Evolutionary conservation across 1,140 invertebrate genomes (phyloP).

Genomic region (Odontomachus brunneus): DNA sequence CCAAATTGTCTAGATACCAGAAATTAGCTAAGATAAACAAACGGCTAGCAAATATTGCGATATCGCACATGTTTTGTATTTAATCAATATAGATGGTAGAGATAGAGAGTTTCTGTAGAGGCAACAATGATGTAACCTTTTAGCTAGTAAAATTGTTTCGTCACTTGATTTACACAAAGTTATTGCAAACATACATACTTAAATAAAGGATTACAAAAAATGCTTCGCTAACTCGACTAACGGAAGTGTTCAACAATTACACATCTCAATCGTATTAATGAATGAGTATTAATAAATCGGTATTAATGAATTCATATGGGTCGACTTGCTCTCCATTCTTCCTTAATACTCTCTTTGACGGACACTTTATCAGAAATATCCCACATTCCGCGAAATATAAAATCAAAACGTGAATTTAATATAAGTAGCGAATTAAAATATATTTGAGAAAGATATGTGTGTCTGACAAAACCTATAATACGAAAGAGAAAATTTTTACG

Average conservation of each 20-base stretch:
- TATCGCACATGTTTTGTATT: no score
- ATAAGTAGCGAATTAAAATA: not conserved
- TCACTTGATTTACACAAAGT: not conserved
- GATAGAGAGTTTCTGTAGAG: no score
- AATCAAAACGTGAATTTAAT: not conserved
- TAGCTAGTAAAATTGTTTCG: slow-evolving; percentile 10
- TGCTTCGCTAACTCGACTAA: slow-evolving; percentile 2
- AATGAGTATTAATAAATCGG: not conserved
- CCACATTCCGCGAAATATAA: not conserved
- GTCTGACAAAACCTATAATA: not conserved
- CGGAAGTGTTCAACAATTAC: not conserved
- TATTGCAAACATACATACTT: not conserved
- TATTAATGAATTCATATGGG: no score
- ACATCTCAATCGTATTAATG: no score
- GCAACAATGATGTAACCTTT: not conserved
- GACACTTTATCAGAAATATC: not conserved
- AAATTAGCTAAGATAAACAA: no score
- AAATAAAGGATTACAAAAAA: slow-evolving; percentile 14
- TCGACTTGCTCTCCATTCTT: not conserved
- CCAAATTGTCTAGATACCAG: no score
- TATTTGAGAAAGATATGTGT: no score
- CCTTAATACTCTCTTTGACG: not conserved
- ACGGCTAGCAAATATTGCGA: no score
- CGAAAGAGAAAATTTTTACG: not conserved
- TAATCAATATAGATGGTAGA: no score